Conservation (phyloP, 2,797 vertebrate genomes). For the Pseudochaenichthys georgianus region DNA sequence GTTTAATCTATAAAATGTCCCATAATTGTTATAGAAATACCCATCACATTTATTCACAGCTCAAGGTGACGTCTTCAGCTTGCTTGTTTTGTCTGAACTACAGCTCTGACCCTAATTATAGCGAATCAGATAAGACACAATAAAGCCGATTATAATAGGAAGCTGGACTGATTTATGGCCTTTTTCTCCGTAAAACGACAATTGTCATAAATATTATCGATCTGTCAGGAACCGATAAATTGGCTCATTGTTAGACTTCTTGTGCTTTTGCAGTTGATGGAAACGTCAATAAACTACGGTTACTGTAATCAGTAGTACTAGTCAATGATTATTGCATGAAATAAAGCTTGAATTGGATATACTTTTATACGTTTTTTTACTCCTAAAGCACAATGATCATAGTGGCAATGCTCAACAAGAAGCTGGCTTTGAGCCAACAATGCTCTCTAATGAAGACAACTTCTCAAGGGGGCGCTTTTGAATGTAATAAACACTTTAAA, state of each 20-base stretch:
- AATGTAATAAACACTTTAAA: constrained; percentile 61
- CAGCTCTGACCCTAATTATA: background rate
- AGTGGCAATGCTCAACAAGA: constrained; percentile 46
- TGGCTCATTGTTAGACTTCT: background rate
- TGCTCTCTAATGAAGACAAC: constrained; percentile 61
- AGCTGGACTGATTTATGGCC: background rate
- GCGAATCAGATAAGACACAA: background rate
- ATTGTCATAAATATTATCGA: background rate
- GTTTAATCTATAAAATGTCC: background rate
- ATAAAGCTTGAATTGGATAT: constrained; percentile 41
- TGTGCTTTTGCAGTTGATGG: too few species aligned
- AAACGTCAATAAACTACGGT: too few species aligned
- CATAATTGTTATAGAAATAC: background rate
- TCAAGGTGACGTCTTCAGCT: background rate
- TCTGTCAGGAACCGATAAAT: background rate
- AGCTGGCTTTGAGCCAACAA: constrained; percentile 61
- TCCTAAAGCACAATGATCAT: constrained; percentile 44
- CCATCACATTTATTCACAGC: background rate
- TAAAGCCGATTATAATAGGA: background rate
- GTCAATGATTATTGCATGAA: constrained; percentile 56
- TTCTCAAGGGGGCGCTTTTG: constrained; percentile 47
- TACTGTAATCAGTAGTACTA: constrained; percentile 31
- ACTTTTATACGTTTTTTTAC: constrained; percentile 7
- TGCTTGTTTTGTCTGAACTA: background rate
- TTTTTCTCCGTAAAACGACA: background rate